Base-by-base conservation (phyloP, 2,113 vertebrate genomes). In the Labeo catla region DNA sequence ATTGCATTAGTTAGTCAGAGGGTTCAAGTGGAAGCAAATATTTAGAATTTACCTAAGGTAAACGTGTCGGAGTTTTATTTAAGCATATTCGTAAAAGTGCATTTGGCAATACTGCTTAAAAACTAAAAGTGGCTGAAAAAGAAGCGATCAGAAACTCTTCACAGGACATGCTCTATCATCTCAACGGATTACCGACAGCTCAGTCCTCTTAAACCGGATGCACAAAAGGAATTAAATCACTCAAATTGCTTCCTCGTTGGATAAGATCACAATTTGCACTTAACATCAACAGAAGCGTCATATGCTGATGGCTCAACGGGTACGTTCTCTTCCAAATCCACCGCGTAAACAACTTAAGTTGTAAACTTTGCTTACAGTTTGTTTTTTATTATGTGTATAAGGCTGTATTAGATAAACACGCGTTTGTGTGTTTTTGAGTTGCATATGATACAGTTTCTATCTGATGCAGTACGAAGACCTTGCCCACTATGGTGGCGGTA, bases 241-340 rank as follows among this genome's bases (percentile, higher is more conserved):
- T n/a, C 66, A 9, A 49, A 86, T 36, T 50, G 68, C 28, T 72
- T 74, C 65, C 36, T 63, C 50, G 50, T 36, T 43, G 39, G n/a
- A 68, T 28, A 57, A 93, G 95, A 93, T 91, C 91, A 91, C 87
- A 87, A 50, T 57, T 93, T 93, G 94, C 95, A 93, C 93, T 94
- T 93, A 95, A 94, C 92, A 94, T 95, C 92, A 95, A 92, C 94
- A 93, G 93, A 94, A 95, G 92, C 93, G 94, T 95, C 95, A 94
- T 95, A 95, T 94, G 95, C 95, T 95, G 95, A 99, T 99, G 98
- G 96, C 97, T 95, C 98, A 98, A 96, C 96, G 98, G 97, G 98
- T 99, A 96, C 92, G 96, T 96, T 93, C 93, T 90, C 95, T 93
- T 86, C 9, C 8, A 43, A 57, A 73, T 45, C 66, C 59, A 28